phyloP scores from a whole-genome alignment of 2,113 vertebrate species.

The Collichthys lucidus region DNA sequence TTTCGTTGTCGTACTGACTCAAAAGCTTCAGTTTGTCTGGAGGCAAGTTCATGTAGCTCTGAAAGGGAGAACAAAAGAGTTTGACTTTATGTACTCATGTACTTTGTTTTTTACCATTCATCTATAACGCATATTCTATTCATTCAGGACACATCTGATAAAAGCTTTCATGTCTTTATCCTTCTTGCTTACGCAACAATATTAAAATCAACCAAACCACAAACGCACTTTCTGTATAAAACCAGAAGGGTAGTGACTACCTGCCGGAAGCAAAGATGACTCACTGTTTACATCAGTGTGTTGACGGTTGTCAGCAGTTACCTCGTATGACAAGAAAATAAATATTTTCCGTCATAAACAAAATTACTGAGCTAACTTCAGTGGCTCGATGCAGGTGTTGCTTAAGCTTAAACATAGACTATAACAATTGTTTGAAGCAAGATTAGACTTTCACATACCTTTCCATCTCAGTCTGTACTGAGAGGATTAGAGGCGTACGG shows the following conservation, averaged over 20 bases:
- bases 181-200: conserved; percentile 17
- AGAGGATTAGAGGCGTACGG: too few relatives aligned
- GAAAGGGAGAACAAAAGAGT: conserved; percentile 47
- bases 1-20: conserved; percentile 94
- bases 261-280: conserved; percentile 45
- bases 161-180: not conserved
- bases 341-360: not conserved
- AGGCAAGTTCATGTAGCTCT: conserved; percentile 97
- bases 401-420: not conserved
- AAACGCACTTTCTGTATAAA: conserved; percentile 2
- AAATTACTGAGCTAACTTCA: not conserved
- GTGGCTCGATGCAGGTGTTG: not conserved
- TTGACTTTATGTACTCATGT: not conserved
- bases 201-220: conserved; percentile 37
- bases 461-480: too few relatives aligned
- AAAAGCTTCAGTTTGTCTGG: conserved; percentile 94
- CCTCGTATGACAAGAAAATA: not conserved
- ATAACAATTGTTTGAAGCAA: not conserved
- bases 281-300: conserved; percentile 53
- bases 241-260: not conserved
- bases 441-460: not conserved
- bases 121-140: not conserved
- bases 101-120: not conserved
- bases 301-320: conserved; percentile 38
- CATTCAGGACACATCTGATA: not conserved